A percentile compares a stretch with the other conserved stretches of the same genome.
Conservation (phyloP, 2,113 vertebrate genomes). For the Gracilinanus agilis region DNA sequence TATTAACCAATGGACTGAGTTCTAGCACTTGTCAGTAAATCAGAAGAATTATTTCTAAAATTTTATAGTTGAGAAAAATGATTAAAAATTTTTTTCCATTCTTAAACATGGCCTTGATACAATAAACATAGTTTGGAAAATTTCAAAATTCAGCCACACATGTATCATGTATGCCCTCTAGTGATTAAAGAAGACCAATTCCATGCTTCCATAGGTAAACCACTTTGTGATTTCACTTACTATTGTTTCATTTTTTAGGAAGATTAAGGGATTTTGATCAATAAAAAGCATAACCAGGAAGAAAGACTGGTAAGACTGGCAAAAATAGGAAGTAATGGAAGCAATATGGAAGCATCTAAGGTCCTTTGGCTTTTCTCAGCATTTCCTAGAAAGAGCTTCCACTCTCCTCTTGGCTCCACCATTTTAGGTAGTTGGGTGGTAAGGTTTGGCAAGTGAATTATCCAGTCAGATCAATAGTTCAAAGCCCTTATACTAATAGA, state of each 20-base stretch:
- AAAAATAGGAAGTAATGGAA: neutral
- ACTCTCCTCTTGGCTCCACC: neutral
- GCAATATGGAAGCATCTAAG: neutral
- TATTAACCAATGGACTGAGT: neutral
- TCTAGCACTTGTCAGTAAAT: neutral
- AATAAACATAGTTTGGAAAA: neutral
- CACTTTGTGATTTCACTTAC: neutral
- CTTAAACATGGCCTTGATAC: constrained; percentile 34
- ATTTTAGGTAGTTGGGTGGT: neutral
- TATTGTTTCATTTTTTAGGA: neutral
- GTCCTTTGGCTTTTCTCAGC: neutral
- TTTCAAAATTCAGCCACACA: neutral
- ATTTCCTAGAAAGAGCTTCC: neutral
- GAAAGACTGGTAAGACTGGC: neutral
- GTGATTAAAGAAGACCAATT: constrained; percentile 57
- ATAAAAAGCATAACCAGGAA: neutral
- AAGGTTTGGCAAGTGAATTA: neutral
- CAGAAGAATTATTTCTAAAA: neutral
- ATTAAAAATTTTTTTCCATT: neutral
- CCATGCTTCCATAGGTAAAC: neutral
- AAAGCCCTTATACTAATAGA: neutral
- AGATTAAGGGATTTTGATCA: neutral
- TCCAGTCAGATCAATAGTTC: neutral
- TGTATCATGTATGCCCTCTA: constrained; percentile 62
- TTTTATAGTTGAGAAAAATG: neutral